Evolutionary conservation across 1,140 invertebrate genomes (phyloP).

Genomic region (Grapholita molesta): DNA sequence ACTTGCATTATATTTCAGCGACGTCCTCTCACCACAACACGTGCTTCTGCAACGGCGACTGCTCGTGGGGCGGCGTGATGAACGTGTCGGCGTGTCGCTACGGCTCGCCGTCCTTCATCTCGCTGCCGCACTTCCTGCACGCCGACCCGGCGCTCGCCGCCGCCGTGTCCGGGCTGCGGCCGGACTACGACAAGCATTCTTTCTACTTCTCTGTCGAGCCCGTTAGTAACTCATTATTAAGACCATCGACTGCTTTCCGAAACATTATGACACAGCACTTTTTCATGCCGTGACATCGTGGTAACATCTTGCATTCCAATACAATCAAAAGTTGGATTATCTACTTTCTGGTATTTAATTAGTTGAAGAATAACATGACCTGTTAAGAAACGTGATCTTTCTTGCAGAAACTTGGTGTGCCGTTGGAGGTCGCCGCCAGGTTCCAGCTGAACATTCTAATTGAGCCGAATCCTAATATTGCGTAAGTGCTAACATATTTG

Average conservation of each 20-base stretch:
- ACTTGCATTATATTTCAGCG: conserved; percentile 37
- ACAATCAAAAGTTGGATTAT: no score
- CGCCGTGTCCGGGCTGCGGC: conserved; percentile 84
- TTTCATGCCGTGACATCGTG: no score
- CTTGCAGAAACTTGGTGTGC: conserved; percentile 84
- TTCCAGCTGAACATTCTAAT: conserved; percentile 89
- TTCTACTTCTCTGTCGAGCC: conserved; percentile 87
- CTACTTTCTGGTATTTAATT: no score
- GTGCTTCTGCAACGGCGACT: conserved; percentile 86
- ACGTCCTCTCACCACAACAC: conserved; percentile 77
- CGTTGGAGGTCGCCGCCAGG: conserved; percentile 84
- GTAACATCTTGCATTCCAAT: no score
- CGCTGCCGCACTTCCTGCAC: conserved; percentile 92
- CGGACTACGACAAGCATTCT: conserved; percentile 83
- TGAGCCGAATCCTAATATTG: conserved; percentile 80
- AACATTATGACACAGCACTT: no score
- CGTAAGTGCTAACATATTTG: no score
- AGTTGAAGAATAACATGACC: not conserved
- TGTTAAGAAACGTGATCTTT: conserved; percentile 14
- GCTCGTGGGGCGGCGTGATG: conserved; percentile 82
- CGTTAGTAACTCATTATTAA: no score
- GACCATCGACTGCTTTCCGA: not conserved
- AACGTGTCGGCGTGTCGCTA: conserved; percentile 85
- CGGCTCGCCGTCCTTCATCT: conserved; percentile 88
- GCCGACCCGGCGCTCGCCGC: conserved; percentile 84